Percentiles rank a stretch among this genome's conserved stretches.
These are phyloP conservation scores for Platerodrilus igneus DNA, from an alignment of 2,888 invertebrate species.

Conservation along the genomic window DNA sequence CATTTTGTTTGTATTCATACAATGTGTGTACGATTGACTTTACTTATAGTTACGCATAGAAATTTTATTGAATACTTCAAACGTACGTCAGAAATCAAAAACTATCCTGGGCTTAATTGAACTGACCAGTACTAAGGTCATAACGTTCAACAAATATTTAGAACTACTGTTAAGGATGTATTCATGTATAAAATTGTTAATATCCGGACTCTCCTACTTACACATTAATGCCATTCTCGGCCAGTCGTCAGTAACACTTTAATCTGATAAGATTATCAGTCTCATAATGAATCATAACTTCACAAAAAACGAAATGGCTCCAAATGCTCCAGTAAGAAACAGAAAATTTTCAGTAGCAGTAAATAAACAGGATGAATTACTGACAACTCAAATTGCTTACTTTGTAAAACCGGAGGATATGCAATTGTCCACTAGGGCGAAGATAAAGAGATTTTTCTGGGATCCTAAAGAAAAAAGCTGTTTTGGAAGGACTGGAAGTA, in stretches of 20 bases:
- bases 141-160: constrained; percentile 34
- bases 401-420: constrained; percentile 61
- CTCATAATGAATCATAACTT: constrained; percentile 1
- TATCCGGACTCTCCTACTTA: constrained; percentile 48
- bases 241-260: constrained; percentile 21
- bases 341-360: constrained; percentile 32
- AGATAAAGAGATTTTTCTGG: constrained; percentile 66
- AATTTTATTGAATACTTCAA: too few species aligned
- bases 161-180: constrained; percentile 48
- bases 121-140: too few species aligned
- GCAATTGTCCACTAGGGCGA: constrained; percentile 55
- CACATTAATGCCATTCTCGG: constrained; percentile 29
- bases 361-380: constrained; percentile 44
- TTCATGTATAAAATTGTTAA: constrained; percentile 52
- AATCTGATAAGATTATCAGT: constrained; percentile 13
- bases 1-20: too few species aligned
- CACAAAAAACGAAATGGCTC: not conserved
- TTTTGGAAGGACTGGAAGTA: constrained; percentile 71
- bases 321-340: constrained; percentile 30
- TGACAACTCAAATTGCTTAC: constrained; percentile 51
- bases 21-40: too few species aligned
- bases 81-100: too few species aligned
- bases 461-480: constrained; percentile 69
- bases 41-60: too few species aligned
- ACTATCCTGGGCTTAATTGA: too few species aligned